Percentiles rank a stretch among this genome's conserved stretches.
These are phyloP conservation scores for Aldrovandia affinis DNA, from an alignment of 2,797 vertebrate species.

Conservation along the genomic window DNA sequence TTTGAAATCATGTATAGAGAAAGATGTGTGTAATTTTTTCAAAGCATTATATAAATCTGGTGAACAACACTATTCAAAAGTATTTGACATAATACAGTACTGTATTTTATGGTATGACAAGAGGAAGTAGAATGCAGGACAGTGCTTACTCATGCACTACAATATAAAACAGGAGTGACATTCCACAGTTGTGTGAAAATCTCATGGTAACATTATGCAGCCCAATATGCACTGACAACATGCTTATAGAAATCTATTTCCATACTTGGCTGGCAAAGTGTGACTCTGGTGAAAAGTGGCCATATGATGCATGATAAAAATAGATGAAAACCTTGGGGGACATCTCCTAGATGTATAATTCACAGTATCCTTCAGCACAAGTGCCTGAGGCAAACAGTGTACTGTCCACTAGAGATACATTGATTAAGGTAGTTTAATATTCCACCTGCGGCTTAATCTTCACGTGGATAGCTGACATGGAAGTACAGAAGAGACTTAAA, in stretches of 20 bases:
- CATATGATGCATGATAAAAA: not conserved
- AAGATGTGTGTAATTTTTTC: no score
- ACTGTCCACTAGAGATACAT: slow-evolving; percentile 1
- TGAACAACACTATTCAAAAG: no score
- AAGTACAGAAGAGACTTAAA: not conserved
- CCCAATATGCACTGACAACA: no score
- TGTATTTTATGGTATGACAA: no score
- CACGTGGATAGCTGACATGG: not conserved
- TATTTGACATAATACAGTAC: no score
- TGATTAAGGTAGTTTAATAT: not conserved
- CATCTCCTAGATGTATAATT: not conserved
- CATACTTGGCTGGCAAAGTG: not conserved
- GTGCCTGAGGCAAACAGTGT: not conserved
- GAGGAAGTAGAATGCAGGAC: no score
- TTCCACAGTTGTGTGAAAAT: no score
- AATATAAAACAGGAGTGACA: no score
- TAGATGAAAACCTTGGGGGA: not conserved
- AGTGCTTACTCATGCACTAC: no score
- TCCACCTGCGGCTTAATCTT: slow-evolving; percentile 14
- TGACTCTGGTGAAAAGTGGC: not conserved
- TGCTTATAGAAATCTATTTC: not conserved
- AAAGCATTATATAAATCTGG: no score
- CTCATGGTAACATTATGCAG: no score
- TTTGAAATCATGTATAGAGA: no score
- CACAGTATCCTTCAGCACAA: not conserved